Base-by-base conservation (phyloP, 2,113 vertebrate genomes). In the Alethe diademata region DNA sequence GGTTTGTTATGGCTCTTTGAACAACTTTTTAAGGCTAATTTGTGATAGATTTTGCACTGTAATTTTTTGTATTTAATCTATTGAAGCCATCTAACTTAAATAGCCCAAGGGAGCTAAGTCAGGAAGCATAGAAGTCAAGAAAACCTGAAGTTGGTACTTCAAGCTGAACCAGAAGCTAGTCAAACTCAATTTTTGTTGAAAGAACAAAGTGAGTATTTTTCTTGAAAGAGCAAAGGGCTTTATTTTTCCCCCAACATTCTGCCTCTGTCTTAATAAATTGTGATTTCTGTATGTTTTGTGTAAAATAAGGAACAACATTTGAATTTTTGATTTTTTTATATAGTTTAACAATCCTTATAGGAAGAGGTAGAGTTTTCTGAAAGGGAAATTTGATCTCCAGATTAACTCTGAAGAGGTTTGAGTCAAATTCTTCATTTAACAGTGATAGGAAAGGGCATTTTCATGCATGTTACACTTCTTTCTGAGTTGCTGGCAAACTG, bases 1-100 rank as follows among this genome's bases (percentile, higher is more conserved):
- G 69, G 43, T 88, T 95, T 96, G 47, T 95, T 96, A 91, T 47
- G 48, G 42, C 64, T 94, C 64, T 96, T 88, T 94, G 51, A 96
- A 80, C 56, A 88, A 86, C 66, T 92, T 94, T 94, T 97, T 83
- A 84, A 72, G 75, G 50, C 47, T 72, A 80, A 95, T 94, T 74
- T 88, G 61, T 79, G 91, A 92, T 84, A 65, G 51, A 69, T 93
- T 95, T 88, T 85, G 40, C 88, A 43, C 43, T 94, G 47, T 93
- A 62, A 75, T 75, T 81, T 79, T 57, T 96, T 94, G 22, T 66
- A 67, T 69, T 85, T 95, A 36, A 72, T 83, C 90, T 97, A 19
- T 82, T 83, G 54, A 88, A 82, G 67, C 71, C 50, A 48, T 82
- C 75, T 97, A 89, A 96, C 93, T 94, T 97, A 57, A 88, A 62